Evolutionary conservation across 1,140 invertebrate genomes (phyloP).

Genomic region (fruit fly (Drosophila melanogaster)): Release_6_plus_ISO1_MT NT_033777.3:23918501-23919000

Average conservation of each 20-base stretch:
- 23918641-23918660: slow-evolving; percentile 24
- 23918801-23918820: slow-evolving; percentile 43
- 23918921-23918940: slow-evolving; percentile 31
- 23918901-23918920: not conserved
- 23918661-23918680: slow-evolving; percentile 29
- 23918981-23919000: slow-evolving; percentile 9
- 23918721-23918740: slow-evolving; percentile 12
- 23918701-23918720: slow-evolving; percentile 60
- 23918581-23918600: slow-evolving; percentile 47
- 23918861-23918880: slow-evolving; percentile 48
- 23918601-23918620: slow-evolving; percentile 32
- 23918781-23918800: slow-evolving; percentile 46
- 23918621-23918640: slow-evolving; percentile 45
- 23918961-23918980: slow-evolving; percentile 39
- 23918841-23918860: slow-evolving; percentile 25
- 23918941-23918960: slow-evolving; percentile 42
- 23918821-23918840: slow-evolving; percentile 4
- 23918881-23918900: slow-evolving; percentile 42
- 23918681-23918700: slow-evolving; percentile 46
- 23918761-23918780: slow-evolving; percentile 59
- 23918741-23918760: slow-evolving; percentile 45
- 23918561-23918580: slow-evolving; percentile 3
- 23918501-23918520: slow-evolving; percentile 10
- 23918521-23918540: slow-evolving; percentile 12
- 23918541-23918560: slow-evolving; percentile 12